These are phyloP conservation scores for Furnarius figulus DNA, from an alignment of 2,113 vertebrate genomes.

Conservation along the genomic window DNA sequence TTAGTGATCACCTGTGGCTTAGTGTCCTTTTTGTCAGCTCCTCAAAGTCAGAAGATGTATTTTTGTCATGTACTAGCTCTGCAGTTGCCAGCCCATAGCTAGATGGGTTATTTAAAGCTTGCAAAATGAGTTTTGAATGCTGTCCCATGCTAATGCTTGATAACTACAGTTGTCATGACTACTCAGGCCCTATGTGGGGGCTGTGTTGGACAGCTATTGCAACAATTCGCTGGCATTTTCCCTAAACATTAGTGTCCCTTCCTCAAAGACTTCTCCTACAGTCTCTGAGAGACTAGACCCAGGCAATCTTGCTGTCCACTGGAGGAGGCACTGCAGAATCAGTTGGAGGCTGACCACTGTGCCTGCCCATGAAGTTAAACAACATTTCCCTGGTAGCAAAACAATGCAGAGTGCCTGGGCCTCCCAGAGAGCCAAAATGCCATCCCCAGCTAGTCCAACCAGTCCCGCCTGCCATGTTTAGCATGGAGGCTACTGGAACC, in stretches of 20 bases:
- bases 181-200: neutral
- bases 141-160: neutral
- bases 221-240: neutral
- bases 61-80: neutral
- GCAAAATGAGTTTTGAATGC: neutral
- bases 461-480: neutral
- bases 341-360: neutral
- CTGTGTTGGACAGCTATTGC: neutral
- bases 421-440: neutral
- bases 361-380: neutral
- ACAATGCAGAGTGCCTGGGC: neutral
- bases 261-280: neutral
- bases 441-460: neutral
- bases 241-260: neutral
- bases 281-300: neutral
- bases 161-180: neutral
- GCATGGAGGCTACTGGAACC: neutral
- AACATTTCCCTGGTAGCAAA: neutral
- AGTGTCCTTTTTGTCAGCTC: neutral
- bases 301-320: neutral
- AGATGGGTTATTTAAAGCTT: neutral
- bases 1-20: neutral
- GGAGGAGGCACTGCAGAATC: neutral
- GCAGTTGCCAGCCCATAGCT: neutral
- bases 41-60: neutral